A percentile compares a stretch with the other conserved stretches of the same genome.
These are phyloP conservation scores for Frankliniella intonsa DNA, from an alignment of 2,888 invertebrate species.

Conservation along the genomic window DNA sequence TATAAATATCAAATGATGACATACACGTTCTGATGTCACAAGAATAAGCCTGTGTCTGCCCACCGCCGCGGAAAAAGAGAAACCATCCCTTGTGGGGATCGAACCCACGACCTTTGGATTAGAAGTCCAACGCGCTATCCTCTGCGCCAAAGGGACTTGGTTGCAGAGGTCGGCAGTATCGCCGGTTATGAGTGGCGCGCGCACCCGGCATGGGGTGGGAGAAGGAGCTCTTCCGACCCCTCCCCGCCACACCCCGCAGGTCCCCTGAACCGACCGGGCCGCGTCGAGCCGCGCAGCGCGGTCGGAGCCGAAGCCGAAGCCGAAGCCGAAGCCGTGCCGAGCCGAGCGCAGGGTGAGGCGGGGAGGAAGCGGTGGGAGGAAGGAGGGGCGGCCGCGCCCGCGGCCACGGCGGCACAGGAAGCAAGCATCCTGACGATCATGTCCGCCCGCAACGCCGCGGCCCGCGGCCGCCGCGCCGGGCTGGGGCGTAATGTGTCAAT, in stretches of 20 bases:
- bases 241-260: neutral
- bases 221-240: neutral
- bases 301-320: neutral
- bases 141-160: constrained; percentile 75
- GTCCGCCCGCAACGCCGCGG: neutral
- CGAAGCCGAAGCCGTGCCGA: constrained; percentile 5
- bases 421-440: neutral
- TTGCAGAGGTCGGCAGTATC: neutral
- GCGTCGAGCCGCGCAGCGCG: neutral
- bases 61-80: constrained; percentile 38
- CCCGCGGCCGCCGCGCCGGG: neutral
- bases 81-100: constrained; percentile 75
- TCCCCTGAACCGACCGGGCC: neutral
- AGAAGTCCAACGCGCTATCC: constrained; percentile 87
- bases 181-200: constrained; percentile 1
- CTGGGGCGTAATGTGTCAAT: neutral
- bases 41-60: neutral
- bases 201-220: neutral
- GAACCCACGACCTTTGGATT: constrained; percentile 86
- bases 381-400: neutral
- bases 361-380: neutral
- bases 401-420: neutral
- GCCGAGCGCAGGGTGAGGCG: neutral
- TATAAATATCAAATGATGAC: neutral
- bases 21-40: neutral